These are phyloP conservation scores for Origma solitaria DNA, from an alignment of 2,113 vertebrate species.

Conservation along the genomic window DNA sequence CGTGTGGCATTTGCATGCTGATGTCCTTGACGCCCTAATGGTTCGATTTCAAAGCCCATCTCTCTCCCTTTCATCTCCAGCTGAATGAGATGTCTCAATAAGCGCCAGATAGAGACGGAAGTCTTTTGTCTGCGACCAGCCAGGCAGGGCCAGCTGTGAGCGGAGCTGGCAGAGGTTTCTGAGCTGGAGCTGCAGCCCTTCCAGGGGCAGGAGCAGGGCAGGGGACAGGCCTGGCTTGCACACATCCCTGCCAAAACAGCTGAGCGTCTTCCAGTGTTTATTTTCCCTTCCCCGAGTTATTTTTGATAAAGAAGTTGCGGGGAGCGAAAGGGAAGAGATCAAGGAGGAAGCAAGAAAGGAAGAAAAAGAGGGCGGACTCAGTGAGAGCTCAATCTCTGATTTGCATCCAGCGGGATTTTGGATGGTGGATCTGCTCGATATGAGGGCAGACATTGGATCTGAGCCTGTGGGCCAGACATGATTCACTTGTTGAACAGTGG, in stretches of 20 bases:
- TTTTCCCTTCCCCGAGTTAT: slow-evolving; percentile 50
- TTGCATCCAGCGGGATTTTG: background rate
- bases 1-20: slow-evolving; percentile 71
- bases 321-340: background rate
- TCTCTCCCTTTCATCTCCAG: slow-evolving; percentile 73
- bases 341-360: background rate
- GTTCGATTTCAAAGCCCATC: slow-evolving; percentile 78
- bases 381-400: background rate
- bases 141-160: slow-evolving; percentile 75
- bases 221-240: slow-evolving; percentile 29
- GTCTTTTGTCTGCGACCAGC: slow-evolving; percentile 75
- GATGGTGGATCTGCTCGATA: background rate
- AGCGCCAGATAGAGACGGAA: slow-evolving; percentile 79
- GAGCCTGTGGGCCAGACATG: background rate
- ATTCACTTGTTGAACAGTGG: background rate
- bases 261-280: slow-evolving; percentile 36
- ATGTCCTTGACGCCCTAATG: slow-evolving; percentile 60
- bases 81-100: slow-evolving; percentile 79
- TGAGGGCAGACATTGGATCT: background rate
- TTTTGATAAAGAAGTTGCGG: slow-evolving; percentile 6
- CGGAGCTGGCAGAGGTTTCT: slow-evolving; percentile 76
- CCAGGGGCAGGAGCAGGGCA: slow-evolving; percentile 50
- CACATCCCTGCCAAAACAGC: slow-evolving; percentile 34
- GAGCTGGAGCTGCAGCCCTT: slow-evolving; percentile 44
- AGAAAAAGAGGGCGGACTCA: background rate